Conservation (phyloP, 92 coral and sea anemone species). For the Palythoa caribaeorum region DNA sequence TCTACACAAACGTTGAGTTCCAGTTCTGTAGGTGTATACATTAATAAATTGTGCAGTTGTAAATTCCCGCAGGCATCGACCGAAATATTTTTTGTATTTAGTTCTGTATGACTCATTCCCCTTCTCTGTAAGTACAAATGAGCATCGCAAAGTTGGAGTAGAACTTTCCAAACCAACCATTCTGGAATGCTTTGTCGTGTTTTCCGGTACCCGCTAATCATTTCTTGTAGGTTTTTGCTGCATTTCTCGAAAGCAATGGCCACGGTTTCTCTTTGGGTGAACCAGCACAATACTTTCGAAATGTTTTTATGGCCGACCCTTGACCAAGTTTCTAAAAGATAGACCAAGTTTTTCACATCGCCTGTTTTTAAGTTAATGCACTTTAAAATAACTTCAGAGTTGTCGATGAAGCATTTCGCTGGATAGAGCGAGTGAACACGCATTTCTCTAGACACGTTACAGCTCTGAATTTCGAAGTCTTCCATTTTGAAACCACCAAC, state of each 20-base stretch:
- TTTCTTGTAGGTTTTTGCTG: constrained; percentile 63
- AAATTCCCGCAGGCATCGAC: constrained; percentile 71
- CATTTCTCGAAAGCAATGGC: constrained; percentile 72
- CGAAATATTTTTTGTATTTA: constrained; percentile 68
- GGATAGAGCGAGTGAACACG: constrained; percentile 68
- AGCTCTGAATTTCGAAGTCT: constrained; percentile 64
- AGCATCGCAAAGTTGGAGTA: constrained; percentile 70
- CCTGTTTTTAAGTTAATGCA: constrained; percentile 61
- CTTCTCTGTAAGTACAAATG: constrained; percentile 71
- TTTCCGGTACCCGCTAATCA: constrained; percentile 60
- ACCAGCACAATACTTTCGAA: constrained; percentile 61
- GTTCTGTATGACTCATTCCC: constrained; percentile 65
- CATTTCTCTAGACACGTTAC: constrained; percentile 62
- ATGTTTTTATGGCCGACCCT: constrained; percentile 68
- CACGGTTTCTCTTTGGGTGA: constrained; percentile 64
- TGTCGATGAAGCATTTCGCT: constrained; percentile 64
- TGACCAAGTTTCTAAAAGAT: constrained; percentile 65
- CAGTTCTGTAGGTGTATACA: constrained; percentile 67
- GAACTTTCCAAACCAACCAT: constrained; percentile 73
- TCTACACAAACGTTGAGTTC: constrained; percentile 69
- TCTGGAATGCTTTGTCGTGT: constrained; percentile 56
- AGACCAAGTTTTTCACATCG: constrained; percentile 22
- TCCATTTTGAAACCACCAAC: constrained; percentile 67
- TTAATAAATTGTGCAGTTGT: constrained; percentile 70
- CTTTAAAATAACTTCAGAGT: constrained; percentile 68